These are phyloP conservation scores for Nephrotoma guestfalica DNA, from an alignment of 2,888 invertebrate genomes.

Conservation along the genomic window DNA sequence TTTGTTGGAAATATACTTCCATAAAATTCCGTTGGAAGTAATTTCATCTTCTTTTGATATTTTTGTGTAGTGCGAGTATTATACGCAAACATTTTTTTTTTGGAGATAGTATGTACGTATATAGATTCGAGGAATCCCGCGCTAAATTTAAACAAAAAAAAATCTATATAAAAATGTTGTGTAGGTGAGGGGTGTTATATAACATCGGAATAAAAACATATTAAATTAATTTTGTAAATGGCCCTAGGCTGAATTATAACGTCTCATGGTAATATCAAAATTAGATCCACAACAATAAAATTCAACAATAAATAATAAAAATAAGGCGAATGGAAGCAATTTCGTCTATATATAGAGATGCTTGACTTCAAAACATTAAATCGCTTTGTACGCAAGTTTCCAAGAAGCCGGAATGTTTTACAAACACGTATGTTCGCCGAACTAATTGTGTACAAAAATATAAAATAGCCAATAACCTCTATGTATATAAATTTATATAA, in stretches of 20 bases:
- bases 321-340: too few relatives aligned
- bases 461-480: too few relatives aligned
- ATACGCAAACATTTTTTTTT: background rate
- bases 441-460: background rate
- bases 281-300: too few relatives aligned
- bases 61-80: background rate
- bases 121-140: background rate
- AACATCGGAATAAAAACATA: background rate
- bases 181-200: background rate
- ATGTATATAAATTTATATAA: too few relatives aligned
- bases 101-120: background rate
- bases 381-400: background rate
- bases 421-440: background rate
- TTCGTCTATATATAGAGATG: too few relatives aligned
- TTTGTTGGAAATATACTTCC: background rate
- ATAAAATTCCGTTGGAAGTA: background rate
- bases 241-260: background rate
- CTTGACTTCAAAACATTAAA: too few relatives aligned
- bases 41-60: background rate
- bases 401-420: background rate
- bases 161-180: background rate
- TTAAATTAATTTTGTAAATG: background rate
- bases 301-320: too few relatives aligned
- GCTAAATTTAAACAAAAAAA: background rate
- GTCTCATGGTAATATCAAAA: too few relatives aligned